phyloP scores from a whole-genome alignment of 2,113 vertebrate species.

The Embiotoca jacksoni region DNA sequence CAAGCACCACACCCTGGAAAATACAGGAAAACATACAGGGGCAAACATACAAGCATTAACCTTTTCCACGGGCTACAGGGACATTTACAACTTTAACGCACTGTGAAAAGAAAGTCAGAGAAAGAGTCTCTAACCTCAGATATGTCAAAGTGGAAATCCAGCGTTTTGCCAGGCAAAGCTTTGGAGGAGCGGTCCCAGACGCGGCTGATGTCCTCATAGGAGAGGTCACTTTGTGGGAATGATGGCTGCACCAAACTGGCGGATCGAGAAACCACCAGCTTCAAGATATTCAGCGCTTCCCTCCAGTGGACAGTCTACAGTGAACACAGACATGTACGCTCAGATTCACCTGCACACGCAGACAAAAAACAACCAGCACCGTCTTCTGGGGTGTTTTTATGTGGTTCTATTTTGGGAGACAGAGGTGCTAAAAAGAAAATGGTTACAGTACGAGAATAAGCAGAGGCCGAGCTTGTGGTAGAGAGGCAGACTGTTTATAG shows the following conservation, averaged over 20 bases:
- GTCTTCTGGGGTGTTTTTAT: conserved; percentile 65
- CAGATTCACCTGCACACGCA: conserved; percentile 13
- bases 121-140: conserved; percentile 86
- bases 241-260: conserved; percentile 92
- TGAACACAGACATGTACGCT: conserved; percentile 64
- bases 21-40: conserved; percentile 40
- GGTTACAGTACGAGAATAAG: conserved; percentile 51
- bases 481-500: conserved; percentile 80
- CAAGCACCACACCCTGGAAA: conserved; percentile 74
- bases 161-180: conserved; percentile 93
- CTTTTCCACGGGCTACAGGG: neutral
- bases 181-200: conserved; percentile 93
- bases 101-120: conserved; percentile 1
- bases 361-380: conserved; percentile 11
- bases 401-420: conserved; percentile 54
- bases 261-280: conserved; percentile 93
- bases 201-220: conserved; percentile 89
- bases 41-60: conserved; percentile 18
- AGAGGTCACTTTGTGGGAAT: conserved; percentile 87
- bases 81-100: conserved; percentile 1
- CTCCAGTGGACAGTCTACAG: conserved; percentile 91
- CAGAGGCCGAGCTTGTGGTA: conserved; percentile 58
- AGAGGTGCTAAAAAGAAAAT: conserved; percentile 41
- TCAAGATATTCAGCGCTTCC: conserved; percentile 93
- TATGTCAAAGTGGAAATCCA: conserved; percentile 96